These are phyloP conservation scores for Meandrina meandrites DNA, from an alignment of 92 coral and sea anemone species.

Conservation along the genomic window DNA sequence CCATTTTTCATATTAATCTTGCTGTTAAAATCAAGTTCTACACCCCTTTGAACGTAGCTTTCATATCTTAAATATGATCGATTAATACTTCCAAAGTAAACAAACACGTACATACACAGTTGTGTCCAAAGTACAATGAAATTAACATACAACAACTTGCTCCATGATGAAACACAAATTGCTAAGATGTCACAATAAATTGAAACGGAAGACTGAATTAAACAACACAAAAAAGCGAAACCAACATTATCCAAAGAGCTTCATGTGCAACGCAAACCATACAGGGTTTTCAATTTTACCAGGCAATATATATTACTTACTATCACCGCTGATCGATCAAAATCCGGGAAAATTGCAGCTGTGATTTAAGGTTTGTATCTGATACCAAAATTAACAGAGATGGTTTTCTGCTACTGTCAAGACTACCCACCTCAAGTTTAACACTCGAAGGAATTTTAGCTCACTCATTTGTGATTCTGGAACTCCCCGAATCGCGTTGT, in stretches of 20 bases:
- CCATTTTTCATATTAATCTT: conserved; percentile 7
- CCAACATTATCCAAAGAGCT: background rate
- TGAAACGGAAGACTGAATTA: background rate
- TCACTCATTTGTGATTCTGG: conserved; percentile 76
- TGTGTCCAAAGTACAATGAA: no score
- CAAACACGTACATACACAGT: background rate
- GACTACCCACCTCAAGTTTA: conserved; percentile 83
- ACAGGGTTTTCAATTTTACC: background rate
- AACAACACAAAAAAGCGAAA: background rate
- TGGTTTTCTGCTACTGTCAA: background rate
- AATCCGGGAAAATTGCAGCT: no score
- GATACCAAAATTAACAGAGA: background rate
- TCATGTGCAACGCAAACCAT: background rate
- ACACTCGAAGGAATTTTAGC: conserved; percentile 74
- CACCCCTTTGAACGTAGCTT: background rate
- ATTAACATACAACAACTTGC: background rate
- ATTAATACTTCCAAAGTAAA: background rate
- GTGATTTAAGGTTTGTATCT: background rate
- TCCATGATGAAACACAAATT: conserved; percentile 12
- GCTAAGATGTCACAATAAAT: conserved; percentile 9
- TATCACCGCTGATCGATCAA: background rate
- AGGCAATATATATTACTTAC: background rate
- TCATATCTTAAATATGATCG: background rate
- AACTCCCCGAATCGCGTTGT: conserved; percentile 81
- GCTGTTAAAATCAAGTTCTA: background rate